Base-by-base conservation (phyloP, 2,113 vertebrate genomes). In the Rhabdornis inornatus region DNA sequence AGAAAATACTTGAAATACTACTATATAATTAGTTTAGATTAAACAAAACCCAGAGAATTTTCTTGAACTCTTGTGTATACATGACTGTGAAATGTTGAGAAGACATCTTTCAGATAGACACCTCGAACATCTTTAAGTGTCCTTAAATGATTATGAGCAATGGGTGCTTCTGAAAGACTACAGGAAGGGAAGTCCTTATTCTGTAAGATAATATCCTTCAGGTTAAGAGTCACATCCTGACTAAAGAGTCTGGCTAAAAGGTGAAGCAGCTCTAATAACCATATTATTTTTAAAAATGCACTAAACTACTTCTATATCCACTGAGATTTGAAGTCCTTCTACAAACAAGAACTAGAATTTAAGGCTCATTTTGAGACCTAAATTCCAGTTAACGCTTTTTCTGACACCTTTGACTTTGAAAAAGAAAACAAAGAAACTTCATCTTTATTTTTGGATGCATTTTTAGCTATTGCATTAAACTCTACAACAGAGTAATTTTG, bases 71-170 rank as follows among this genome's bases (percentile, higher is more conserved):
- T 18, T 45, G 5, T 53, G 11, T 17, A 24, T 7, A 40, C 5
- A 6, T 0, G 11, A 56, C 17, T 42, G 28, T 23, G 65, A 90
- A 68, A 69, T 55, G 5, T 37, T 71, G 39, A 53, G 24, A 63
- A 74, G 64, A 20, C 28, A 56, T 75, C 24, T 56, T 55, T 88
- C 35, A 87, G 13, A 82, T 3, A 39, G 39, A 50, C 14, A 25
- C 7, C 6, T 13, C 0, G 0, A 27, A 61, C 8, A 71, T 6
- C 31, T 68, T 64, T 11, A 55, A 31, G 12, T 0, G 1, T 53
- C 13, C 27, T 68, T 39, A 44, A 68, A 30, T 45, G 15, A 30
- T 35, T 17, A 40, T 20, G 17, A 78, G 25, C 50, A 74, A 44
- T 15, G 27, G 3, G 37, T 69, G 40, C 19, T 85, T 75, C 70